Evolutionary conservation across 2,797 vertebrate genomes (phyloP), one percentile per base, ranked within the genome.

Genomic region (Buphagus erythrorhynchus): DNA sequence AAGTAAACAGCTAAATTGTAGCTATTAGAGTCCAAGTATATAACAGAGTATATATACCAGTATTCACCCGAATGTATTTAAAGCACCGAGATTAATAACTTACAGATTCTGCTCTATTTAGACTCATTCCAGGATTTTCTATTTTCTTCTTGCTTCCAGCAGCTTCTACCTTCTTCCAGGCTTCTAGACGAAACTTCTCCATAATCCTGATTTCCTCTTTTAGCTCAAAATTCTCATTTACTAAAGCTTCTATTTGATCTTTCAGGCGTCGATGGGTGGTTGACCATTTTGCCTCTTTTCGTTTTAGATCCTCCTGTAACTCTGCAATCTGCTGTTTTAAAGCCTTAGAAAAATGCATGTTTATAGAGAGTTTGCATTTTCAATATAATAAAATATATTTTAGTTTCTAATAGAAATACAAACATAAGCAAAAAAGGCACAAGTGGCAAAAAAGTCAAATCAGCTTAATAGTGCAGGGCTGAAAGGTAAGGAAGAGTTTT

Each of bases 231-330:
- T 99, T 99, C 94, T 99, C 99, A 66, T 98, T 97, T 45, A 90
- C 96, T 79, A 99, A 98, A 90, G 98, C 79, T 77, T 99, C 98
- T 75, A 99, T 98, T 97, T 99, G 99, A 85, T 99, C 98, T 80
- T 98, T 97, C 63, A 99, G 98, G 19, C 99, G 99, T 33, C 97
- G 92, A 18, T 99, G 98, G 5, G 98, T 98, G 59, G 98, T 98
- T 65, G 98, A 98, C 99, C 99, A 99, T 95, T 99, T 99, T 85
- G 98, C 96, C 95, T 99, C 99, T 90, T 98, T 99, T 84, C 97
- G 98, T 97, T 97, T 99, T 91, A 99, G 80, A 96, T 99, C 99
- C 95, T 99, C 99, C 97, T 99, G 99, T 96, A 99, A 94, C 35
- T 98, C 98, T 96, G 96, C 97, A 84, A 99, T 95, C 98, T 99